Conservation (phyloP, 1,140 invertebrate species). For the Drosophila yakuba region DNA sequence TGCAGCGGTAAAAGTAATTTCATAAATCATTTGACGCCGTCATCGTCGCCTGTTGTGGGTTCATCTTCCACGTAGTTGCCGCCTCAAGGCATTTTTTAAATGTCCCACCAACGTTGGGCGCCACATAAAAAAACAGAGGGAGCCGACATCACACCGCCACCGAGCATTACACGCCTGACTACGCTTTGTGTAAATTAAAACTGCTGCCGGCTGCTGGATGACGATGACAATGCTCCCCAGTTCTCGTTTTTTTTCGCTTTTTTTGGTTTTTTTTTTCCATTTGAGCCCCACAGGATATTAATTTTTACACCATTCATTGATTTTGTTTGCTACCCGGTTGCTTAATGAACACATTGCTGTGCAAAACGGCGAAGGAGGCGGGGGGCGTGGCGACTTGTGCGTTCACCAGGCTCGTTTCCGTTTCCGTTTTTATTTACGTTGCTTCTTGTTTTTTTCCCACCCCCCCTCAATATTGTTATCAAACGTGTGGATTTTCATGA, state of each 20-base stretch:
- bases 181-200: conserved; percentile 83
- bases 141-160: not conserved
- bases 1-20: conserved; percentile 80
- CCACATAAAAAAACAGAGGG: not conserved
- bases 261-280: conserved; percentile 5
- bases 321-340: conserved; percentile 64
- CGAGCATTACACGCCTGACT: conserved; percentile 76
- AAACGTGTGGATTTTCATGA: conserved; percentile 56
- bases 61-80: conserved; percentile 27
- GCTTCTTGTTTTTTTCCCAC: conserved; percentile 16
- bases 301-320: conserved; percentile 85
- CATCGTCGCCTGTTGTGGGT: conserved; percentile 15
- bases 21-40: conserved; percentile 84
- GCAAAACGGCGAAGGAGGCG: not conserved
- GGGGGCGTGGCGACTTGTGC: conserved; percentile 34
- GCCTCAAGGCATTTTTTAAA: conserved; percentile 80
- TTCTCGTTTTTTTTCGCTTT: conserved; percentile 2
- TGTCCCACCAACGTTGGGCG: not conserved
- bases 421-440: conserved; percentile 47
- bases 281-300: conserved; percentile 75
- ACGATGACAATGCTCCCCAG: conserved; percentile 23
- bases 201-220: conserved; percentile 68
- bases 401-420: conserved; percentile 51
- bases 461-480: conserved; percentile 28
- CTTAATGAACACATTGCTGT: conserved; percentile 68